Conservation (phyloP, 2,797 vertebrate species). For the Varecia variegata region DNA sequence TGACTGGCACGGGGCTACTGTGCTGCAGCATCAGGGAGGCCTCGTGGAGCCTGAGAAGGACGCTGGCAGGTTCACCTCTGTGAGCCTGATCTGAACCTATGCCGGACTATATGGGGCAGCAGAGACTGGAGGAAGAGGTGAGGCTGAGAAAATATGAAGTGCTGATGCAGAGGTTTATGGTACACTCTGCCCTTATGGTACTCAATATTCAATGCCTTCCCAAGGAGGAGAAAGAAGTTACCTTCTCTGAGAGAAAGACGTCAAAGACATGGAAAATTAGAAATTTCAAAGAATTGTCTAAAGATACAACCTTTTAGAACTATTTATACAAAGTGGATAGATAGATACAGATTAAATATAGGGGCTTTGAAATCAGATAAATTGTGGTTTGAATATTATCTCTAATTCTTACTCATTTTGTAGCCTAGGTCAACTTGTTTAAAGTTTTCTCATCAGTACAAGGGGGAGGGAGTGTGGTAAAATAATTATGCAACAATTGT, state of each 20-base stretch:
- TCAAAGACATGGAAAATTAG: neutral
- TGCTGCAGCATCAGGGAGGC: neutral
- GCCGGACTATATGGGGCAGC: rapidly evolving
- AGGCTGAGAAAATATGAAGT: neutral
- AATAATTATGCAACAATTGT: neutral
- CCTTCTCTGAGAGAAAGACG: neutral
- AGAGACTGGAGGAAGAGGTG: neutral
- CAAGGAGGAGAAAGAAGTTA: neutral
- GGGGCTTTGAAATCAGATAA: neutral
- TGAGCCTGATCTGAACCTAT: neutral
- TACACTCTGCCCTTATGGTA: rapidly evolving
- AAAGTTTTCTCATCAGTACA: neutral
- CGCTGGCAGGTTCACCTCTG: rapidly evolving
- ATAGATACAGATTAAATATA: neutral
- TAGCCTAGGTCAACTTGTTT: neutral
- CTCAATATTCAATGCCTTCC: neutral
- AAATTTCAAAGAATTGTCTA: neutral
- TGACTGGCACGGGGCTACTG: neutral
- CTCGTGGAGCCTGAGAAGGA: neutral
- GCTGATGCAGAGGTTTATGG: neutral
- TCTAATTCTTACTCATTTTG: neutral
- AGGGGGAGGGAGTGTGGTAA: neutral
- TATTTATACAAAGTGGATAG: neutral
- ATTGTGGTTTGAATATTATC: neutral
- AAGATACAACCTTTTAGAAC: neutral